Conservation (phyloP, 2,797 vertebrate species). For the Acanthurus leucopareius region DNA sequence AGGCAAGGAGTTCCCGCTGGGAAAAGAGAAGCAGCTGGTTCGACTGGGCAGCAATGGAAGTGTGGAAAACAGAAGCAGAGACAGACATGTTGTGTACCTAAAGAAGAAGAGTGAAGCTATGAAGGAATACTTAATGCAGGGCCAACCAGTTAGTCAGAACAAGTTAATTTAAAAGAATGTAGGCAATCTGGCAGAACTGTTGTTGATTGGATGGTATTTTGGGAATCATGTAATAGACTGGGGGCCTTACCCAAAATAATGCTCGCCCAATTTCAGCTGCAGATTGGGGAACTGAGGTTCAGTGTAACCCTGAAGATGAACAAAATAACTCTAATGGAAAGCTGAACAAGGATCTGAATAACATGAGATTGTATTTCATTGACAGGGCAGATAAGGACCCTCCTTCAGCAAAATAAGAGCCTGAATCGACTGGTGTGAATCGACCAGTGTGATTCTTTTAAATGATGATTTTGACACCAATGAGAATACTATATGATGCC, state of each 20-base stretch:
- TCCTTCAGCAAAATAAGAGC: background rate
- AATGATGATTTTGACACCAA: constrained; percentile 1
- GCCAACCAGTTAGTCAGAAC: background rate
- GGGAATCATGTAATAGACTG: background rate
- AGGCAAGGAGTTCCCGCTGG: background rate
- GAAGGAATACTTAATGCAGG: constrained; percentile 5
- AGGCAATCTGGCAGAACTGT: background rate
- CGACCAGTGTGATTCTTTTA: background rate
- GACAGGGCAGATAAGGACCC: background rate
- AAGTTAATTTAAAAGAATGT: background rate
- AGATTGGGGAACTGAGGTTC: background rate
- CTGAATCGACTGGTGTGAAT: background rate
- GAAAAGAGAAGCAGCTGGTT: constrained; percentile 14
- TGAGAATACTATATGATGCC: background rate
- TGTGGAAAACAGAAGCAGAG: background rate
- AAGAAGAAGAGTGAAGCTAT: background rate
- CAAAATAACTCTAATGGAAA: background rate
- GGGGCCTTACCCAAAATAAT: background rate
- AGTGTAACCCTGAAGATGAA: background rate
- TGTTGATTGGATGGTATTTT: constrained; percentile 2
- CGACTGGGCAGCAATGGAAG: background rate
- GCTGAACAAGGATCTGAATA: background rate
- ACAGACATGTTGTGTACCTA: background rate
- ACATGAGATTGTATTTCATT: background rate
- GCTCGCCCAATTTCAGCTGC: background rate